These are phyloP conservation scores for Cotesia glomerata DNA, from an alignment of 1,140 invertebrate genomes.

Conservation along the genomic window DNA sequence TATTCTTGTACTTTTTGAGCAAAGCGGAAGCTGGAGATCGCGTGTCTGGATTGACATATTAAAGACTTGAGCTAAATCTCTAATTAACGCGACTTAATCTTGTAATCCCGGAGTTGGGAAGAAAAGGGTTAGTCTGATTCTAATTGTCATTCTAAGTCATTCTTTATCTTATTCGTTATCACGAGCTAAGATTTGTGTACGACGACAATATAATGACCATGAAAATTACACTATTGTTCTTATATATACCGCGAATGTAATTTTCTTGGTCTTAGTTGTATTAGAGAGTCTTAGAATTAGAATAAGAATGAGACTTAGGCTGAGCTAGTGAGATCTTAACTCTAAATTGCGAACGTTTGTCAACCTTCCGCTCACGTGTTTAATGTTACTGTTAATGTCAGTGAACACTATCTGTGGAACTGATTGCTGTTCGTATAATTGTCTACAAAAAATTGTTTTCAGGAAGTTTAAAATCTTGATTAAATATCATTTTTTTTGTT, in stretches of 20 bases:
- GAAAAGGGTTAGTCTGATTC: constrained; percentile 7
- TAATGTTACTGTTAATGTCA: background rate
- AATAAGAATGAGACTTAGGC: constrained; percentile 21
- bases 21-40: too few species aligned
- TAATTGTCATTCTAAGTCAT: too few species aligned
- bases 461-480: too few species aligned
- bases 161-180: constrained; percentile 13
- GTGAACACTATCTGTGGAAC: background rate
- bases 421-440: background rate
- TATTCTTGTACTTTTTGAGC: too few species aligned
- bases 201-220: background rate
- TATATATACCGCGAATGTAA: too few species aligned
- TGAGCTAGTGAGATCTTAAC: constrained; percentile 50
- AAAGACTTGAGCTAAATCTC: background rate
- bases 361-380: constrained; percentile 34
- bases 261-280: background rate
- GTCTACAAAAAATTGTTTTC: background rate
- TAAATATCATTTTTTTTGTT: background rate
- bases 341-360: constrained; percentile 60
- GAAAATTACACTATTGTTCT: too few species aligned
- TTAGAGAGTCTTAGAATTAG: constrained; percentile 53
- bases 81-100: constrained; percentile 13
- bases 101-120: constrained; percentile 5
- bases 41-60: background rate
- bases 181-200: background rate